Evolutionary conservation across 2,797 vertebrate species (phyloP).

Genomic region (Masticophis lateralis): DNA sequence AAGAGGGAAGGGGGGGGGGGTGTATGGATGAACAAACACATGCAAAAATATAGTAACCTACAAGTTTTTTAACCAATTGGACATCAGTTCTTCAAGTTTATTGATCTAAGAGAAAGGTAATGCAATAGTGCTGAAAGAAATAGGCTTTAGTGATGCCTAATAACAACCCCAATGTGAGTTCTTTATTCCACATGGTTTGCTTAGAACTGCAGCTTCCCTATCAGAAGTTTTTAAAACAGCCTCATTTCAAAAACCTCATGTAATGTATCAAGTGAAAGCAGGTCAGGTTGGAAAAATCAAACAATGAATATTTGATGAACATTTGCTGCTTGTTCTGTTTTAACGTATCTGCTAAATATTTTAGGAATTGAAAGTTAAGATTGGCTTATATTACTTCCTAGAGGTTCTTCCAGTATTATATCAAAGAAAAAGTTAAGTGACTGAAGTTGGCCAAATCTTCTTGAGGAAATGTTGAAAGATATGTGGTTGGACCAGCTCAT

Average conservation of each 20-base stretch:
- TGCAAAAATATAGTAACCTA: neutral
- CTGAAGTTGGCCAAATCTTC: neutral
- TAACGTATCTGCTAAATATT: neutral
- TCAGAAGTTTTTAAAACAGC: neutral
- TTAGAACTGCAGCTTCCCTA: neutral
- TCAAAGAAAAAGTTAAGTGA: neutral
- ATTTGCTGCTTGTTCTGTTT: slow-evolving; percentile 16
- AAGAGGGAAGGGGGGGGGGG: neutral
- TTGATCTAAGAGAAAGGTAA: neutral
- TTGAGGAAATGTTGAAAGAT: neutral
- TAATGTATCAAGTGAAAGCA: neutral
- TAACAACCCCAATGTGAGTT: neutral
- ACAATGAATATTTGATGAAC: neutral
- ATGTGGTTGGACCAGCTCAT: neutral
- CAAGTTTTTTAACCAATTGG: neutral
- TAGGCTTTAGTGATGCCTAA: neutral
- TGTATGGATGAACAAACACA: neutral
- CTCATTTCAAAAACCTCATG: neutral
- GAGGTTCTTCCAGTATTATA: neutral
- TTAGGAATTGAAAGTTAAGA: neutral
- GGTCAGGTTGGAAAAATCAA: neutral
- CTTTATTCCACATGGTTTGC: neutral
- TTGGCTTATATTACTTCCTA: neutral
- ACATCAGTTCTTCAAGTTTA: neutral
- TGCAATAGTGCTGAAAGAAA: neutral